Evolutionary conservation across 1,140 invertebrate genomes (phyloP).

Genomic region (Dinoponera quadriceps): DNA sequence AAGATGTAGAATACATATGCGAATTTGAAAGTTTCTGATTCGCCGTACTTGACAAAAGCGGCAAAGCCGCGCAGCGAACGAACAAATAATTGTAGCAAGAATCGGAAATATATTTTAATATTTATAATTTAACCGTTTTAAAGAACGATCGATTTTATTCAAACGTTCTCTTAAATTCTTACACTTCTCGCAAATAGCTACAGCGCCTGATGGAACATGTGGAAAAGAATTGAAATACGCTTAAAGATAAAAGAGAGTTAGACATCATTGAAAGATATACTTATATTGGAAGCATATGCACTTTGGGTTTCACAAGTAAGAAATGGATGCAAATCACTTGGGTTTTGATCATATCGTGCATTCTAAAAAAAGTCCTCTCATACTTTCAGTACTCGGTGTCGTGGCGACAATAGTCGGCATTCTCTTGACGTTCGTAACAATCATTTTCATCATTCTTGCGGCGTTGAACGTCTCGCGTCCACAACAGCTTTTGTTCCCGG

Average conservation of each 20-base stretch:
- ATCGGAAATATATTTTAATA: neutral
- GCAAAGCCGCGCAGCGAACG: neutral
- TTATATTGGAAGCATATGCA: conserved; percentile 35
- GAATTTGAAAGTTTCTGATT: conserved; percentile 14
- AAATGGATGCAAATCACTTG: no score
- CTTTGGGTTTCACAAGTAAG: conserved; percentile 37
- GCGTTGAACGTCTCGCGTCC: conserved; percentile 38
- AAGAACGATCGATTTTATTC: neutral
- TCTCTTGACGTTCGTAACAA: neutral
- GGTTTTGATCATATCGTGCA: neutral
- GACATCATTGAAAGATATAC: no score
- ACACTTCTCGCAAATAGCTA: neutral
- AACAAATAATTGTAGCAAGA: neutral
- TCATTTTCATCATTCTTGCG: conserved; percentile 13
- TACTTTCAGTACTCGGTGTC: conserved; percentile 23
- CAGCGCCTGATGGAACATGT: conserved; percentile 35
- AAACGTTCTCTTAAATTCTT: neutral
- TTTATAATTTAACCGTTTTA: no score
- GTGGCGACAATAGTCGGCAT: neutral
- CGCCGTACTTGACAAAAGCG: neutral
- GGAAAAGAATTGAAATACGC: no score
- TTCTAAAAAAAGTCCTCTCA: neutral
- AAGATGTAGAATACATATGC: neutral
- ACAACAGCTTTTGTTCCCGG: conserved; percentile 1
- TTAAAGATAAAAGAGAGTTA: no score